Evolutionary conservation across 2,797 vertebrate genomes (phyloP), one percentile per base, ranked within the genome.

Genomic region (Pseudochromis fuscus): DNA sequence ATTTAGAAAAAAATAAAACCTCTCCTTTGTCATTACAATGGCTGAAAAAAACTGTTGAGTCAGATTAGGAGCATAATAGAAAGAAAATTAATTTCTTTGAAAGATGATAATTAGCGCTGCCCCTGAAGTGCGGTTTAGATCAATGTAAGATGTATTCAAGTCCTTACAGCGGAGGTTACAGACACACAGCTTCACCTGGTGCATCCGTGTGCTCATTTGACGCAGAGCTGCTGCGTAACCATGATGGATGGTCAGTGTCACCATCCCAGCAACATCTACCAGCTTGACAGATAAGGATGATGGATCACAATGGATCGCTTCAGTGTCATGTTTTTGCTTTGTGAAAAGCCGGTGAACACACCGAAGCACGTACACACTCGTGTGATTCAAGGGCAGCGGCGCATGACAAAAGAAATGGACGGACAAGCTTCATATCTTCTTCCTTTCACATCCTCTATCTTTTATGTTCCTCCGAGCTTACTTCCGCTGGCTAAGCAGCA

Each of bases 221-320:
- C 61, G 50, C 12, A 3, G 37, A 61, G 65, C 59, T 44, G 61
- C 66, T 33, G 49, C 59, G 19, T 52, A 69, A 78, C 75, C 23
- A 3, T 88, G 87, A 90, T 81, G 79, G 81, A 87, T 84, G 81
- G 63, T 4, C 51, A 48, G 65, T 55, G 84, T 79, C 81, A 42
- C 73, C 59, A 5, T 27, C 45, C 58, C 37, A 24, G 72, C 65
- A 52, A 51, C 69, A 51, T 52, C 66, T 58, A 62, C 35, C 81
- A 67, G 66, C 81, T 52, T 72, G 79, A 86, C 77, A 61, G 67
- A 59, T 80, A 74, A 82, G 65, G 71, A 79, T 85, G 91, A 90
- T 78, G 65, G 77, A 87, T 89, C 64, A 48, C 72, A 37, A 19
- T 67, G 80, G 75, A 65, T 10, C 1, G 23, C 55, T 44, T 58